These are phyloP conservation scores for Enteromius radiatus DNA, from an alignment of 2,797 vertebrate species.

Conservation along the genomic window DNA sequence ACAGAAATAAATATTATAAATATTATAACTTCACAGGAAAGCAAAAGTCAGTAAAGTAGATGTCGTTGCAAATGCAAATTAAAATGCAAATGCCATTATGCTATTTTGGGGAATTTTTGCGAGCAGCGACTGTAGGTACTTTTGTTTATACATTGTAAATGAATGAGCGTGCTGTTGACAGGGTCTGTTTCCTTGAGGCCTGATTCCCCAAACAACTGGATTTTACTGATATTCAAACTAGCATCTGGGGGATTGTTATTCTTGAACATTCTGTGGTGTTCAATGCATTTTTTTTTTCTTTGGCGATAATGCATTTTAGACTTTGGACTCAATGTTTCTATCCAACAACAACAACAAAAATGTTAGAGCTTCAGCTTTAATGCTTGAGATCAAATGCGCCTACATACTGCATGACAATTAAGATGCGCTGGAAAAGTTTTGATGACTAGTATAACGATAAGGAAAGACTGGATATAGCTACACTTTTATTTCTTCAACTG, in stretches of 20 bases:
- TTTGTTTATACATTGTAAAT: neutral
- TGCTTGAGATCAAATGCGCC: neutral
- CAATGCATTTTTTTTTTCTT: neutral
- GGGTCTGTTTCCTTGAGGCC: neutral
- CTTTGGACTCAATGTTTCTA: neutral
- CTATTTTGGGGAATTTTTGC: neutral
- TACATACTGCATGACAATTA: too few relatives aligned
- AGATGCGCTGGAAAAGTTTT: neutral
- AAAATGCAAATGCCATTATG: constrained; percentile 16
- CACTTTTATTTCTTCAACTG: neutral
- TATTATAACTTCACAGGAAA: neutral
- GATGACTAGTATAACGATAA: neutral
- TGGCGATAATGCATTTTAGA: neutral
- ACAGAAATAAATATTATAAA: too few relatives aligned
- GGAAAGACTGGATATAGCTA: neutral
- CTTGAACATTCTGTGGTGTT: neutral
- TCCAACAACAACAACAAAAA: neutral
- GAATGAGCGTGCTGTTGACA: constrained; percentile 21
- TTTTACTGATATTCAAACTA: constrained; percentile 36
- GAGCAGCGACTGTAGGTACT: neutral
- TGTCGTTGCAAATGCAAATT: constrained; percentile 7
- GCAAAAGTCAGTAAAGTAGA: neutral
- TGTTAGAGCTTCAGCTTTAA: neutral
- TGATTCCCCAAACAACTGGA: neutral
- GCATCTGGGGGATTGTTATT: neutral